Evolutionary conservation across 2,888 invertebrate genomes (phyloP).

Genomic region (Zygogramma bicolorata): DNA sequence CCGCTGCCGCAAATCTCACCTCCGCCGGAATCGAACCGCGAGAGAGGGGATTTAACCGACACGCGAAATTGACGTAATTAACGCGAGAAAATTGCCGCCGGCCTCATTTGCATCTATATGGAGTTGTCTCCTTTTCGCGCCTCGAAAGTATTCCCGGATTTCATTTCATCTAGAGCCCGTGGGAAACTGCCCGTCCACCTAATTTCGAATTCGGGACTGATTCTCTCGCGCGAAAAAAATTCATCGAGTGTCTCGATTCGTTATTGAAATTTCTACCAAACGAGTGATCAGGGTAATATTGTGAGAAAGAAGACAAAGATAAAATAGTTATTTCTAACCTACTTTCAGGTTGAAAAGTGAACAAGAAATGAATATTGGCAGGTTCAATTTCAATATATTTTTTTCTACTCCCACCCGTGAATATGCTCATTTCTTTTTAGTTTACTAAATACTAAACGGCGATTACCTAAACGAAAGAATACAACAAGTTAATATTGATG

Average conservation of each 20-base stretch:
- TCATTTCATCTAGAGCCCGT: not conserved
- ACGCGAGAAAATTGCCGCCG: constrained; percentile 57
- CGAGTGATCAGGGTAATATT: not conserved
- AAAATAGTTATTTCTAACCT: too few relatives aligned
- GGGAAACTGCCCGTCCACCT: not conserved
- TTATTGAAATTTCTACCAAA: not conserved
- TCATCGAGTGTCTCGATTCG: not conserved
- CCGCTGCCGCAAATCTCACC: not conserved
- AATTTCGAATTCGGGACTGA: too few relatives aligned
- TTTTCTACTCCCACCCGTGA: too few relatives aligned
- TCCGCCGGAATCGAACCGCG: not conserved
- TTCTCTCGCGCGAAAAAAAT: not conserved
- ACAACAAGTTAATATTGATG: too few relatives aligned
- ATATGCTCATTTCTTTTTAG: too few relatives aligned
- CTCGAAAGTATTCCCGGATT: not conserved
- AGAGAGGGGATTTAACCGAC: constrained; percentile 16
- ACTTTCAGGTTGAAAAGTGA: too few relatives aligned
- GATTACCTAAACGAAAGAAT: too few relatives aligned
- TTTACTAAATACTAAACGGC: too few relatives aligned
- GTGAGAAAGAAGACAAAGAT: too few relatives aligned
- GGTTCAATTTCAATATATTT: too few relatives aligned
- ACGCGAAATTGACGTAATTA: not conserved
- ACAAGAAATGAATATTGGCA: too few relatives aligned
- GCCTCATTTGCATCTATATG: constrained; percentile 58
- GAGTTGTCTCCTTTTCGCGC: constrained; percentile 18